These are phyloP conservation scores for Tachina lurida DNA, from an alignment of 2,888 invertebrate species.

Conservation along the genomic window DNA sequence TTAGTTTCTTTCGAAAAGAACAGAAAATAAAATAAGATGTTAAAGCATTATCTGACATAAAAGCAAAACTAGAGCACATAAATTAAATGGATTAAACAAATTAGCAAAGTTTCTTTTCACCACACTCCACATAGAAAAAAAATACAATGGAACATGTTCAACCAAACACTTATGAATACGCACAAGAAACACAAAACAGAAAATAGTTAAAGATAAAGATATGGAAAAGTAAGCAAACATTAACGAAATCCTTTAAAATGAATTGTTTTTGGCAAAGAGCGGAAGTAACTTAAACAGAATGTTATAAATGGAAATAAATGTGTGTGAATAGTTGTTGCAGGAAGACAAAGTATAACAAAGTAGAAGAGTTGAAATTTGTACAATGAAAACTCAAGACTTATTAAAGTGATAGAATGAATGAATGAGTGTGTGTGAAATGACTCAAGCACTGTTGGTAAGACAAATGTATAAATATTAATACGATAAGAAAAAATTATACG, in stretches of 20 bases:
- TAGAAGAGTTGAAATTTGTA: slow-evolving; percentile 16
- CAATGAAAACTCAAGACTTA: slow-evolving; percentile 42
- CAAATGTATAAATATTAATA: slow-evolving; percentile 32
- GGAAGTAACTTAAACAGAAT: slow-evolving; percentile 21
- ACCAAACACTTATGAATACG: neutral
- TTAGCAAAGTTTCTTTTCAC: slow-evolving; percentile 60
- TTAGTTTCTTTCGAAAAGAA: neutral
- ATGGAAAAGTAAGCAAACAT: slow-evolving; percentile 11
- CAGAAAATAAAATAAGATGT: slow-evolving; percentile 2
- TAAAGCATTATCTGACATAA: slow-evolving; percentile 42
- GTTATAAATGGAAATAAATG: slow-evolving; percentile 31
- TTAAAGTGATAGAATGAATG: slow-evolving; percentile 20
- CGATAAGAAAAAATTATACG: slow-evolving; percentile 5
- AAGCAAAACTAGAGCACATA: slow-evolving; percentile 60
- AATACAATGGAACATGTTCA: slow-evolving; percentile 22
- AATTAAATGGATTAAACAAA: slow-evolving; percentile 69
- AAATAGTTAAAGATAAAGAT: neutral
- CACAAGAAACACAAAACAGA: neutral
- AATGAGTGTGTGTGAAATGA: slow-evolving; percentile 2
- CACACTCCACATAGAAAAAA: slow-evolving; percentile 12
- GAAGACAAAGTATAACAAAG: slow-evolving; percentile 28
- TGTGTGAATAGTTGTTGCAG: neutral
- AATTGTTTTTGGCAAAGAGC: slow-evolving; percentile 55
- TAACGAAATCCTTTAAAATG: slow-evolving; percentile 62
- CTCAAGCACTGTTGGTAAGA: neutral